Base-by-base conservation (phyloP, 2,113 vertebrate species). In the Chaetops frenatus region DNA sequence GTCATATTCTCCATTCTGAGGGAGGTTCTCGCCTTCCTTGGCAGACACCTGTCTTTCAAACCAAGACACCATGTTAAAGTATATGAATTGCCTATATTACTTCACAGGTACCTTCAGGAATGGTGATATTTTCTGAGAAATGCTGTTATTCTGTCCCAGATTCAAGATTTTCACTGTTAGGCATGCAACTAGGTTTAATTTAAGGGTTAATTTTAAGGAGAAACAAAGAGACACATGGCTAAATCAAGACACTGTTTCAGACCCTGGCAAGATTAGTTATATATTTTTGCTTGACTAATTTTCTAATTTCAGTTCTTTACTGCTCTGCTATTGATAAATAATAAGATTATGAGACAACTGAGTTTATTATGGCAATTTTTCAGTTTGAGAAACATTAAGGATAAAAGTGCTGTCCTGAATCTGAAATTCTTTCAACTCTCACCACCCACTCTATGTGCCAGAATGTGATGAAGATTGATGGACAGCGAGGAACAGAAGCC, bases 341-440 rank as follows among this genome's bases (percentile, higher is more conserved):
- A 1, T 29, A 57, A 62, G 17, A 57, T 7, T 10, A 2, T 40
- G 10, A 42, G 22, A 31, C 20, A 17, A 54, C 0, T 53, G 28
- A 51, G 3, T 67, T 62, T 22, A 51, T 21, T 4, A 51, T 8
- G 3, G 20, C 4, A 18, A 11, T 42, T 53, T 72, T 78, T 57
- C 31, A 38, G 18, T 31, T 17, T 62, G 31, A 21, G 31, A 51
- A 78, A 28, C 7, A 57, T 17, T 16, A 50, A 29, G 14, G 25
- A 67, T 56, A 53, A 38, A 89, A 29, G 11, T 50, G 8, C 5
- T 51, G 12, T 53, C 29, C 64, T 47, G 27, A 27, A 66, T n/a
- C 9, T 44, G n/a, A 24, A 62, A 69, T 15, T 14, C 28, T 58
- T 83, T 60, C 24, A 65, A 25, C 3, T 45, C 21, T 40, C 29